Conservation (phyloP, 2,797 vertebrate genomes). For the Acipenser transmontanus region DNA sequence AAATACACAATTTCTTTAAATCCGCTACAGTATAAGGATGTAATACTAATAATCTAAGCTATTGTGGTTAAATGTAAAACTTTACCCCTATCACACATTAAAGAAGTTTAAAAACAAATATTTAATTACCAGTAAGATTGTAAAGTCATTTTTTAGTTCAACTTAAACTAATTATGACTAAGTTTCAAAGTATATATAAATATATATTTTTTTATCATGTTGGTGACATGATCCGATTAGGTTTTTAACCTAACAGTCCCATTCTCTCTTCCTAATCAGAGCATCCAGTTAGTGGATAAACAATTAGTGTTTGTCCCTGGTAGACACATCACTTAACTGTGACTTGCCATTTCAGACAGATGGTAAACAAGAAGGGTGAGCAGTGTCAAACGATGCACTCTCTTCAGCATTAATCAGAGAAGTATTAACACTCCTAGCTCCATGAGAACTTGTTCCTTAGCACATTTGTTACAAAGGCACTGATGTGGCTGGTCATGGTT, state of each 20-base stretch:
- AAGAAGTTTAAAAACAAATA: too few species aligned
- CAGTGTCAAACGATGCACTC: neutral
- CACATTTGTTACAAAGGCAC: constrained; percentile 1
- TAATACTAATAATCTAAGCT: too few species aligned
- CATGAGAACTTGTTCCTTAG: neutral
- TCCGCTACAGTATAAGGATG: too few species aligned
- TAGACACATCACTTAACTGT: neutral
- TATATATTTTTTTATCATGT: neutral
- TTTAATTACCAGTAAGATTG: too few species aligned
- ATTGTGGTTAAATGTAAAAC: too few species aligned
- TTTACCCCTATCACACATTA: too few species aligned
- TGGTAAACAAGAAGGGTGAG: constrained; percentile 10
- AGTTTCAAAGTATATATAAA: too few species aligned
- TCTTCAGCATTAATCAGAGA: constrained; percentile 11
- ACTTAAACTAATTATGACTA: too few species aligned
- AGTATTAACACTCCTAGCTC: constrained; percentile 3
- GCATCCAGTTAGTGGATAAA: neutral
- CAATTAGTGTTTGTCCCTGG: neutral
- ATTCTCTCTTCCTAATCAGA: neutral
- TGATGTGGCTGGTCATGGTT: neutral
- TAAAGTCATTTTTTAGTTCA: too few species aligned
- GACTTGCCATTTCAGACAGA: constrained; percentile 18
- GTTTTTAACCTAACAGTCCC: neutral
- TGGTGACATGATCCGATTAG: neutral
- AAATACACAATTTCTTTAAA: too few species aligned